Percentiles rank a stretch among this genome's conserved stretches.
phyloP scores from a whole-genome alignment of 2,888 invertebrate species.

The Latheticus oryzae region DNA sequence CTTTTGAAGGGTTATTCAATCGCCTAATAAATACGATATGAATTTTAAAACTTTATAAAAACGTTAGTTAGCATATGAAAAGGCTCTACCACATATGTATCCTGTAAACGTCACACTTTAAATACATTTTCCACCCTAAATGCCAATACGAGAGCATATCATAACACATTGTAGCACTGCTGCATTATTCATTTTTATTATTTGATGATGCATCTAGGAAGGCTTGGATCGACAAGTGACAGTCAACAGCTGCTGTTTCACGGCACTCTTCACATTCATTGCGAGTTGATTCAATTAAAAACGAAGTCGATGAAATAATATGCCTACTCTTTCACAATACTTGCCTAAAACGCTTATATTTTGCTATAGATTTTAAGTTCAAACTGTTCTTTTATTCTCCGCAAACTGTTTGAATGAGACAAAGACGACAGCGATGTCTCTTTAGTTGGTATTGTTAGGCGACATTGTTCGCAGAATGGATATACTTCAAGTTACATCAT shows the following conservation, averaged over 20 bases:
- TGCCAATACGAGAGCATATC: slow-evolving; percentile 63
- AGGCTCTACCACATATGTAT: slow-evolving; percentile 59
- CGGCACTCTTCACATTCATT: slow-evolving; percentile 57
- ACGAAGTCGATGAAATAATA: slow-evolving; percentile 22
- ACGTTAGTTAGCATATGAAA: slow-evolving; percentile 63
- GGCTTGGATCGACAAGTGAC: slow-evolving; percentile 65
- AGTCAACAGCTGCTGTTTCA: slow-evolving; percentile 66
- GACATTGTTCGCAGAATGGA: slow-evolving; percentile 64
- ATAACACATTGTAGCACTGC: slow-evolving; percentile 60
- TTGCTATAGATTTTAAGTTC: slow-evolving; percentile 62
- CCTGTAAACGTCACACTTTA: slow-evolving; percentile 65
- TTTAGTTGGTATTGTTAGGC: slow-evolving; percentile 64
- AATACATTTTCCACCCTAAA: slow-evolving; percentile 65
- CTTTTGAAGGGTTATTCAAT: slow-evolving; percentile 49
- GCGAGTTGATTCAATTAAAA: slow-evolving; percentile 31
- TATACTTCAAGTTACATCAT: slow-evolving; percentile 67
- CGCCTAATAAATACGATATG: slow-evolving; percentile 56
- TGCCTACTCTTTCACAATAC: slow-evolving; percentile 20
- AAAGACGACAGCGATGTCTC: slow-evolving; percentile 64
- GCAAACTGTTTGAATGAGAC: slow-evolving; percentile 64
- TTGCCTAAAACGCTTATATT: slow-evolving; percentile 47
- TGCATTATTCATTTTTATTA: slow-evolving; percentile 63
- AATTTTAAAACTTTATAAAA: slow-evolving; percentile 61
- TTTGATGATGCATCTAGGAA: slow-evolving; percentile 61
- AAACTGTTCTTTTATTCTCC: slow-evolving; percentile 64